Evolutionary conservation across 1,140 invertebrate genomes (phyloP), one percentile per base, ranked within the genome.

Genomic region (Varroa destructor): DNA sequence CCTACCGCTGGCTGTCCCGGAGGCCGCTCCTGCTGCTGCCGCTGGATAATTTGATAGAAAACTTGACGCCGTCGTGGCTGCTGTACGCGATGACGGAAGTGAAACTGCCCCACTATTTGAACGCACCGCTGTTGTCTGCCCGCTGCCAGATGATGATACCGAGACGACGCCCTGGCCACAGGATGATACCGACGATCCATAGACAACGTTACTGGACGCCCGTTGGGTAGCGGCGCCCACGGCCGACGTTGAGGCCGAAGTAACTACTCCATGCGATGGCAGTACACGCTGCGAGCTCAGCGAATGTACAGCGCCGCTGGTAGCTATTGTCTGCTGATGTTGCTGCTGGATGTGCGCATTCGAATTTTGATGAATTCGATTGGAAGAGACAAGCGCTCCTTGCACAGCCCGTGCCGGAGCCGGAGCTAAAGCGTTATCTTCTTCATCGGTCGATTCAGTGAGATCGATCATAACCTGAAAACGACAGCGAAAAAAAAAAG

Each of bases 391-490:
- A 5, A 51, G 46, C 4, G 46, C 46, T 3, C 46, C 46, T 8
- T 51, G 46, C 46, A 51, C 46, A 3, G 4, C 46, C 46, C 46
- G 46, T 25, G 25, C 25, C 8, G 46, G 46, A 51, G 46, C 8
- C 46, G 61, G 61, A 12, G 61, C 12, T 14, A 46, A 37, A n/a
- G 46, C 61, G 61, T 67, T 67, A 37, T 67, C 61, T 40, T 67
- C 61, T 8, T 67, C 61, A 46, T 67, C 61, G 61, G 61, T 67
- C 2, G 40, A 67, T 37, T 67, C 61, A 12, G 61, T 67, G 40
- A 67, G 46, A 46, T 67, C 61, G 61, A 67, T 67, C 61, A 67
- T 67, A 1, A 67, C 61, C 61, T 67, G 57, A 58, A 37, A 56
- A 12, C 10, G 55, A 56, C 10, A 56, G n/a, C 25, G 25, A 25